Base-by-base conservation (phyloP, 1,140 invertebrate genomes). In the Laupala kohalensis region DNA sequence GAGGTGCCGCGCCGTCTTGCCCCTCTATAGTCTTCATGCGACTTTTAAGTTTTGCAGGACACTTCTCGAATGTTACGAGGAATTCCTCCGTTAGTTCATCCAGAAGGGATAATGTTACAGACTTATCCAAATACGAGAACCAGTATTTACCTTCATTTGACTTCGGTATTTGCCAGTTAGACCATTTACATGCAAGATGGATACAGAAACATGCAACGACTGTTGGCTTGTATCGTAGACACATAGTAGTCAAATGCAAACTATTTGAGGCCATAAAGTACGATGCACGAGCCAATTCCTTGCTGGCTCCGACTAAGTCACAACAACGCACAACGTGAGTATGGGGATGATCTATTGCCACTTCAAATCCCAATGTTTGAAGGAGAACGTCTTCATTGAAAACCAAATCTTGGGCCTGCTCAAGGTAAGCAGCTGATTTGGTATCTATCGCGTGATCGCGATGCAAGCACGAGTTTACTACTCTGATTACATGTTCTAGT, bases 261-360 rank as follows among this genome's bases (percentile, higher is more conserved):
- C 95, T 94, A 83, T 97, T 97, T 64, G 95, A 97, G 74, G 96
- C 96, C 90, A 98, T 92, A 81, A 97, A 96, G 84, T 98, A 98
- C 0, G 95, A 96, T 62, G 95, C 96, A 83, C 98, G 94, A 62
- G 95, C 94, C 75, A 98, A 85, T 81, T 98, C 95, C 83, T 97
- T 97, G 77, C 90, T 91, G 65, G 93, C 94, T 95, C 92, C 89
- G 67, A 97, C 93, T 78, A 97, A 85, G 81, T 96, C 92, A 85
- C 95, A 94, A 78, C 94, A 96, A 78, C 90, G 90, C 71, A 98
- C 94, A 73, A 98, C 94, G 83, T 95, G 93, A 27, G 95, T 96
- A 79, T 98, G 96, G 6, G 96, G 96, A 86, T 98, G 96, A 82
- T 98, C 95, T 77, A 96, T 96, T 71, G 91, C 92, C 28, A 98